These are phyloP conservation scores for Ditylenchus dipsaci DNA, from an alignment of 1,140 invertebrate genomes.

Conservation along the genomic window DNA sequence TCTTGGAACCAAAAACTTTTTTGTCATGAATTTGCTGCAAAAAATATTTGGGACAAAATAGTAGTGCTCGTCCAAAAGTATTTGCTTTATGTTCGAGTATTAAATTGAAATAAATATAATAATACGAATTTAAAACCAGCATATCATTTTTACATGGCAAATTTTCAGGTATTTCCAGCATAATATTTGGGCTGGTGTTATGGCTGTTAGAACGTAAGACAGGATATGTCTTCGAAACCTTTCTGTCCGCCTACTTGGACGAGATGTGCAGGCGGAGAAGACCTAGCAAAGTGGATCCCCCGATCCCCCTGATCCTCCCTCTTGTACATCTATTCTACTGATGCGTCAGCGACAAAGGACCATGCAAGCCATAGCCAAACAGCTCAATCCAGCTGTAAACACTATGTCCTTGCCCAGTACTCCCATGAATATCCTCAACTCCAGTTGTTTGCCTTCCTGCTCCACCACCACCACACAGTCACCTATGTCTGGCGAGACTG, in stretches of 20 bases:
- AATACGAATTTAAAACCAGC: neutral
- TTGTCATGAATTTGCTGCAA: too few species aligned
- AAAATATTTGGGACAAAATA: too few species aligned
- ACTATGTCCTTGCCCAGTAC: neutral
- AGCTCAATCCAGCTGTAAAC: constrained; percentile 4
- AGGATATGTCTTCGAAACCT: constrained; percentile 13
- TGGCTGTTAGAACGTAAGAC: constrained; percentile 18
- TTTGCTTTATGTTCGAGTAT: too few species aligned
- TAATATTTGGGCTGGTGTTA: constrained; percentile 11
- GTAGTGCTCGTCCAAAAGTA: too few species aligned
- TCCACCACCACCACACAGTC: neutral
- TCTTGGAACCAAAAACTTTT: too few species aligned
- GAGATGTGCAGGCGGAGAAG: neutral
- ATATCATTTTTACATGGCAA: neutral
- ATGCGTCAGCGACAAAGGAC: neutral
- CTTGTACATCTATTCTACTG: neutral
- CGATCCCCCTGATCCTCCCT: neutral
- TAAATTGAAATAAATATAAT: too few species aligned
- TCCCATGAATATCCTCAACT: neutral
- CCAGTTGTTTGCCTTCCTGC: neutral
- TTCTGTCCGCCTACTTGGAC: constrained; percentile 25
- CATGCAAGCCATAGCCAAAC: neutral
- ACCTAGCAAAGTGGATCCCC: constrained; percentile 1
- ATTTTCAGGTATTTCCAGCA: constrained; percentile 20
- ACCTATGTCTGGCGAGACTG: neutral